Evolutionary conservation across 2,888 invertebrate genomes (phyloP).

Genomic region (Ormyrus rosae): DNA sequence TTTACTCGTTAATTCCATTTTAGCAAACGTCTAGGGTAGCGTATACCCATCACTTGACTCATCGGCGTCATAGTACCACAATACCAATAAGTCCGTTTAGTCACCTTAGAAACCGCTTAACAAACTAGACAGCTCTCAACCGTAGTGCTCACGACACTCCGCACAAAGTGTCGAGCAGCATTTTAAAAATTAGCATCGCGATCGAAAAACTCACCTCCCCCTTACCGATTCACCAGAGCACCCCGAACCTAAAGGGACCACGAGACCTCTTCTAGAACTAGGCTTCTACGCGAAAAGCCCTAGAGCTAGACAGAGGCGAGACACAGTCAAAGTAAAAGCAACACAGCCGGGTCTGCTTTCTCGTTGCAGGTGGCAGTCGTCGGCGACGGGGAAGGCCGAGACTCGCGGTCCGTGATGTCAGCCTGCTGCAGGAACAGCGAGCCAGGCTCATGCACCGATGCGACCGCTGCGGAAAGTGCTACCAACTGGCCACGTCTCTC

Average conservation of each 20-base stretch:
- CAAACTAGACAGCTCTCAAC: no score
- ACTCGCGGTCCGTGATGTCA: background rate
- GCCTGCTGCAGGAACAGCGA: background rate
- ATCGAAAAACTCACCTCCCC: background rate
- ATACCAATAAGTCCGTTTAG: no score
- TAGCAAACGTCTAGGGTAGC: no score
- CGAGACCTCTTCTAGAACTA: no score
- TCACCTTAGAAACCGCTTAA: no score
- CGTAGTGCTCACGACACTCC: no score
- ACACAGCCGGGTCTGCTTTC: background rate
- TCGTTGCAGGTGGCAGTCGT: constrained; percentile 20
- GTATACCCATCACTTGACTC: no score
- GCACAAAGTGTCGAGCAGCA: background rate
- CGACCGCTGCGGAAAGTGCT: constrained; percentile 73
- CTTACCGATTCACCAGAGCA: no score
- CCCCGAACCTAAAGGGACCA: no score
- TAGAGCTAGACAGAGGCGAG: background rate
- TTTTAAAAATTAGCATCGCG: background rate
- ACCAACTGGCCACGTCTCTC: constrained; percentile 73
- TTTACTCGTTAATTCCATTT: no score
- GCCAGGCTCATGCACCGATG: constrained; percentile 60
- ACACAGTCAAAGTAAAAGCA: background rate
- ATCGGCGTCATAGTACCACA: no score
- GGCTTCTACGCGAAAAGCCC: no score
- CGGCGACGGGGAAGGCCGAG: constrained; percentile 1